phyloP scores from a whole-genome alignment of 2,113 vertebrate genomes.

The Furnarius figulus region DNA sequence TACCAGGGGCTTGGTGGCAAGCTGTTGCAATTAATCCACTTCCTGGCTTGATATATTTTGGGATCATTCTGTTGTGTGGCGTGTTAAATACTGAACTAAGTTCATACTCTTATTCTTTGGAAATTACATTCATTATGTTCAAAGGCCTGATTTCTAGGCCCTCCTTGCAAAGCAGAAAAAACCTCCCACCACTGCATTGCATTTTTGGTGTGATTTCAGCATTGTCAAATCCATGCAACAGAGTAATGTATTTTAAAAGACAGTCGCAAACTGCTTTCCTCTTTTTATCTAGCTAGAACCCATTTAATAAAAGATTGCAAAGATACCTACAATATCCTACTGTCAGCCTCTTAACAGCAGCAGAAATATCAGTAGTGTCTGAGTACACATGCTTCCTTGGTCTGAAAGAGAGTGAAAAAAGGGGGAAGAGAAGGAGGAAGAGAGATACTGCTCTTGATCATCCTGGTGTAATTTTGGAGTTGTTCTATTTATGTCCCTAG shows the following conservation, averaged over 20 bases:
- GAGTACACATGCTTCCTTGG: background rate
- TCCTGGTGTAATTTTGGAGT: background rate
- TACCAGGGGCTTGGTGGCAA: background rate
- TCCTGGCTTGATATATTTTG: constrained; percentile 21
- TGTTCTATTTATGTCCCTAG: background rate
- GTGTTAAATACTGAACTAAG: constrained; percentile 1
- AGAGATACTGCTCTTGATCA: background rate
- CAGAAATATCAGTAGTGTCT: background rate
- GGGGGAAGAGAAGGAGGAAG: background rate
- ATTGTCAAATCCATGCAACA: constrained; percentile 4
- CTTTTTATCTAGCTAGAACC: background rate
- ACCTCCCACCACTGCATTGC: background rate
- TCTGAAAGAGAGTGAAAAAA: background rate
- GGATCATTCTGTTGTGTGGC: background rate
- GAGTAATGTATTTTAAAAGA: constrained; percentile 15
- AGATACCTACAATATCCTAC: background rate
- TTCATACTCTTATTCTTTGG: background rate
- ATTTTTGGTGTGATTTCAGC: constrained; percentile 19
- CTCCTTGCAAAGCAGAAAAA: background rate
- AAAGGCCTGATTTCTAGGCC: background rate
- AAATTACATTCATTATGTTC: background rate
- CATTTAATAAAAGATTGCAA: constrained; percentile 26
- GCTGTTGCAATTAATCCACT: constrained; percentile 15
- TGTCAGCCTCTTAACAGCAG: background rate
- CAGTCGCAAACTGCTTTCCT: background rate